Conservation (phyloP, 2,113 vertebrate species). For the Thamnophis sirtalis region DNA sequence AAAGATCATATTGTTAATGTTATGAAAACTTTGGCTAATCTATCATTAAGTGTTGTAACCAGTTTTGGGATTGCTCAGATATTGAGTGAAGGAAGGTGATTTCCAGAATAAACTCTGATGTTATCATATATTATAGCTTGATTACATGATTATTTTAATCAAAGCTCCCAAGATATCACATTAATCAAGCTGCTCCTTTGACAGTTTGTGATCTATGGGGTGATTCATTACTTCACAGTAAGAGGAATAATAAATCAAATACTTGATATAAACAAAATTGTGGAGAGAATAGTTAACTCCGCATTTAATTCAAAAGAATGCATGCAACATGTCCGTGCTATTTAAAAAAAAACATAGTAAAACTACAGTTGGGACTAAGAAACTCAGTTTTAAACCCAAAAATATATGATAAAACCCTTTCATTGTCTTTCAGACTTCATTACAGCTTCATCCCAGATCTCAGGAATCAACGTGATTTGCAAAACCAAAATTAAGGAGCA, state of each 20-base stretch:
- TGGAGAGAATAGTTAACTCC: background rate
- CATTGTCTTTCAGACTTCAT: background rate
- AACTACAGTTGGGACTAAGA: background rate
- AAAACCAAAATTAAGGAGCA: background rate
- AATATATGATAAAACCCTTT: no score
- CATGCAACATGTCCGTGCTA: background rate
- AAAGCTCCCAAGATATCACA: background rate
- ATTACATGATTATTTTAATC: slow-evolving; percentile 18
- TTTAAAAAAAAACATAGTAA: no score
- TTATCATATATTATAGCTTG: slow-evolving; percentile 5
- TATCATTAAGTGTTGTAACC: background rate
- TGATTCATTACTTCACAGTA: slow-evolving; percentile 3
- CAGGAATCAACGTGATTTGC: background rate
- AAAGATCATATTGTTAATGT: background rate
- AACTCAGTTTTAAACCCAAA: background rate
- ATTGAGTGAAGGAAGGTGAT: background rate
- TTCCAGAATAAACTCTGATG: background rate
- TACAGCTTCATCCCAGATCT: background rate
- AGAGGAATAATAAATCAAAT: background rate
- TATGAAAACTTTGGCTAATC: background rate
- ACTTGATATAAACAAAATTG: background rate
- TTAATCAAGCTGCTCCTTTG: slow-evolving; percentile 5
- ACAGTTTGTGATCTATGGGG: slow-evolving; percentile 4
- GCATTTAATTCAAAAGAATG: background rate
- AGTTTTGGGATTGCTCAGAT: background rate